Conservation (phyloP, 1,140 invertebrate species). For the Halyomorpha halys region DNA sequence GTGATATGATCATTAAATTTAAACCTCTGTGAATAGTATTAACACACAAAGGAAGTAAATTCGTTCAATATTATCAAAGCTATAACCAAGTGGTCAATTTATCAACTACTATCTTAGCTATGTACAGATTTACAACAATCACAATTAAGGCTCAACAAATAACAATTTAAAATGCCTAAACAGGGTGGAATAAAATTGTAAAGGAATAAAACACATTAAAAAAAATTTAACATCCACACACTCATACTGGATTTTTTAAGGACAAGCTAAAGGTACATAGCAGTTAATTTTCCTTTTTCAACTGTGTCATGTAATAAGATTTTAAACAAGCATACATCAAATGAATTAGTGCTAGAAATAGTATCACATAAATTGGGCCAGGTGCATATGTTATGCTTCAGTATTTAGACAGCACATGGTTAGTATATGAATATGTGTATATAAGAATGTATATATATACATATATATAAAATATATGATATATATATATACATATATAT, state of each 20-base stretch:
- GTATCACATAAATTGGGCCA: slow-evolving; percentile 8
- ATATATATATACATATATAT: neutral
- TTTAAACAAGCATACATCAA: neutral
- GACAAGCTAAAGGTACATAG: no score
- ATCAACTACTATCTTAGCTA: neutral
- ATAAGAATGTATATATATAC: no score
- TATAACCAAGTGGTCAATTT: slow-evolving; percentile 4
- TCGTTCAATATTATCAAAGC: slow-evolving; percentile 4
- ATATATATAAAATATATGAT: no score
- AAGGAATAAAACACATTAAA: no score
- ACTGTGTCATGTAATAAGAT: neutral
- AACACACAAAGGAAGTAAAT: slow-evolving; percentile 2
- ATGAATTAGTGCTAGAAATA: slow-evolving; percentile 9
- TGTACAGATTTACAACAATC: neutral
- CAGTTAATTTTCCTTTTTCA: neutral
- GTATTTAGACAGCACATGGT: neutral
- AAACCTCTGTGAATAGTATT: neutral
- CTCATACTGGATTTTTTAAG: no score
- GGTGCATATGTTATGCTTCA: neutral
- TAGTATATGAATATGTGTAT: no score
- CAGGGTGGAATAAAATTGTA: no score
- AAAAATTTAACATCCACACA: no score
- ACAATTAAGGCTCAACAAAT: neutral
- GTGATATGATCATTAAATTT: neutral
- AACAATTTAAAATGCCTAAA: neutral